Base-by-base conservation (phyloP, 1,140 invertebrate species). In the Trichogramma pretiosum region DNA sequence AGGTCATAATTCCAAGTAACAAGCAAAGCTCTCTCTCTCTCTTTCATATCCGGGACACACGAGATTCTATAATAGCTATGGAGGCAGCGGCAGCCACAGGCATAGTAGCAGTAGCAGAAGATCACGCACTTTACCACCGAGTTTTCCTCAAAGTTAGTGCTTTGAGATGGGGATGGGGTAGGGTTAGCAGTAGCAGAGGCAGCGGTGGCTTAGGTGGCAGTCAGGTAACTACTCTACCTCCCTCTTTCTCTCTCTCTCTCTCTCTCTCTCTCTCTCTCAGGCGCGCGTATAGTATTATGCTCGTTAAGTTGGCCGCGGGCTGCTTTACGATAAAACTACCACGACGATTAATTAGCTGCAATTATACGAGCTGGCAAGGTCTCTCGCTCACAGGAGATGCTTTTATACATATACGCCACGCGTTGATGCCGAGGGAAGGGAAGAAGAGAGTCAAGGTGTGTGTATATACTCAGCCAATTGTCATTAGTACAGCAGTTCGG, bases 221-320 rank as follows among this genome's bases (percentile, higher is more conserved):
- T n/a, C n/a, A n/a, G n/a, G n/a, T n/a, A n/a, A n/a, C n/a, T n/a
- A n/a, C n/a, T n/a, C n/a, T n/a, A n/a, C n/a, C n/a, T n/a, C n/a
- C n/a, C n/a, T n/a, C n/a, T n/a, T n/a, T n/a, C 41, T 54, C 48
- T 38, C n/a, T n/a, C n/a, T n/a, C n/a, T n/a, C n/a, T 23, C 14
- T 16, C 45, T 54, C 53, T 32, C 55, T 55, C 47, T 54, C 30
- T 14, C 46, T 30, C 28, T 42, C 41, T 38, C 46, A 54, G 55
- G 37, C 53, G 53, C 50, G 56, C 54, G 48, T 50, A 50, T 42
- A 33, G 56, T 59, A 62, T 62, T 62, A 59, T 57, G 53, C 57
- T 63, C 55, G 60, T 62, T 63, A 63, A 58, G 56, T 59, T 55
- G 44, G 37, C 18, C 35, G 46, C 42, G 41, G 41, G 26, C 39